These are phyloP conservation scores for Charina bottae DNA, from an alignment of 2,113 vertebrate species.

Conservation along the genomic window DNA sequence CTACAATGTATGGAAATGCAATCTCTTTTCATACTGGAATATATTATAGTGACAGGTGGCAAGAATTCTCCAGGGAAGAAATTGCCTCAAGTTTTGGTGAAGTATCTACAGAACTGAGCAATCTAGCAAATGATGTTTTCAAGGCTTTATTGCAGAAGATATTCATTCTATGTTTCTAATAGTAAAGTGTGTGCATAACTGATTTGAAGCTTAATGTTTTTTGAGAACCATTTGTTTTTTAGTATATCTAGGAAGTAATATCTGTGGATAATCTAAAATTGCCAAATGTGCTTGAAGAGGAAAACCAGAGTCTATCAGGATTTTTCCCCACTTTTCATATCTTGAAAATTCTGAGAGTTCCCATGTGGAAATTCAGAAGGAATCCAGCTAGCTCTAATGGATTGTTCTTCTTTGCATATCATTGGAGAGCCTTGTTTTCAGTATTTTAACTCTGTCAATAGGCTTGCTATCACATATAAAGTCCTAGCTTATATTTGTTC, in stretches of 20 bases:
- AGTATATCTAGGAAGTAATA: not conserved
- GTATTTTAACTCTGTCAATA: not conserved
- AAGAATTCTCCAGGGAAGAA: not conserved
- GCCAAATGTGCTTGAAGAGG: not conserved
- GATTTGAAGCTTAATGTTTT: not conserved
- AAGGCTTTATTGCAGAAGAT: not conserved
- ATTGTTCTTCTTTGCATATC: not conserved
- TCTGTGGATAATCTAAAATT: not conserved
- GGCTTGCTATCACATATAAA: not conserved
- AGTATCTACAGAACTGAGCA: not conserved
- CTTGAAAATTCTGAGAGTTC: not conserved
- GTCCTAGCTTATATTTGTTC: not conserved
- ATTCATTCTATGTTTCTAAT: not conserved
- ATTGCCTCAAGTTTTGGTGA: not conserved
- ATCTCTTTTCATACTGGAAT: not conserved
- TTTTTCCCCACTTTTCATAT: not conserved
- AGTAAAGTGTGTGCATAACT: not conserved
- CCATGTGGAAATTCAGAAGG: conserved; percentile 8
- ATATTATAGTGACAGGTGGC: not conserved
- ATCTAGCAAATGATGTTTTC: not conserved
- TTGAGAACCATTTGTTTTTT: not conserved
- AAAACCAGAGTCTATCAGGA: not conserved
- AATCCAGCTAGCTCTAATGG: not conserved
- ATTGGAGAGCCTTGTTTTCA: not conserved
- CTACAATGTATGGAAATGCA: conserved; percentile 29